These are phyloP conservation scores for Oreonectes daqikongensis DNA, from an alignment of 2,797 vertebrate genomes.

Conservation along the genomic window DNA sequence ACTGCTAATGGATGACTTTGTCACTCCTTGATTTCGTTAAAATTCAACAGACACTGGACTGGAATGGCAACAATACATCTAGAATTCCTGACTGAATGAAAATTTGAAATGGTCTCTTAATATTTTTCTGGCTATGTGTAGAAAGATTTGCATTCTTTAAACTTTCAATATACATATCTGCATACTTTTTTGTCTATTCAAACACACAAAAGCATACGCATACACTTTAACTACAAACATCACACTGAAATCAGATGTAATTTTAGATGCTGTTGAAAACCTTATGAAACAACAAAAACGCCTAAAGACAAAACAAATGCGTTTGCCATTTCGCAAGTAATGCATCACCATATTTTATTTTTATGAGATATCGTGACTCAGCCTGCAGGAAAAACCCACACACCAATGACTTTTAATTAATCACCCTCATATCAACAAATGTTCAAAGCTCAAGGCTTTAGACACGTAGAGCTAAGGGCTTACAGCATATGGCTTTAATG, in stretches of 20 bases:
- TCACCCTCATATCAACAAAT: conserved; percentile 30
- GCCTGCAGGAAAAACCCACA: conserved; percentile 17
- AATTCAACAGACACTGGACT: too few species aligned
- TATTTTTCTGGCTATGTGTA: too few species aligned
- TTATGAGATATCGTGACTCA: conserved; percentile 5
- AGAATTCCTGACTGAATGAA: too few species aligned
- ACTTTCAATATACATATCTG: too few species aligned
- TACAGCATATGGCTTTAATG: conserved; percentile 31
- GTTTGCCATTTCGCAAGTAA: conserved; percentile 12
- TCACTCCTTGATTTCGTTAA: too few species aligned
- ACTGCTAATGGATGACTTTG: too few species aligned
- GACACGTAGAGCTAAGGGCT: conserved; percentile 14
- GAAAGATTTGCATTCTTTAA: too few species aligned
- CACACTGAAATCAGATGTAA: not conserved
- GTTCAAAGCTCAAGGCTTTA: conserved; percentile 20
- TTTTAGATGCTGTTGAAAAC: not conserved
- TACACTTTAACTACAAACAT: not conserved
- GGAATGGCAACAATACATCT: too few species aligned
- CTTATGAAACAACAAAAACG: conserved; percentile 15
- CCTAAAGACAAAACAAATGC: conserved; percentile 15
- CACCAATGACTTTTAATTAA: conserved; percentile 35
- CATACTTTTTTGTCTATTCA: too few species aligned
- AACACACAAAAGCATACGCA: too few species aligned
- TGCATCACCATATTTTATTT: conserved; percentile 19
- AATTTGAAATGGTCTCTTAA: too few species aligned